A percentile compares a stretch with the other conserved stretches of the same genome.
These are phyloP conservation scores for Allolobophora icterica DNA, from an alignment of 2,888 invertebrate species.

Conservation along the genomic window DNA sequence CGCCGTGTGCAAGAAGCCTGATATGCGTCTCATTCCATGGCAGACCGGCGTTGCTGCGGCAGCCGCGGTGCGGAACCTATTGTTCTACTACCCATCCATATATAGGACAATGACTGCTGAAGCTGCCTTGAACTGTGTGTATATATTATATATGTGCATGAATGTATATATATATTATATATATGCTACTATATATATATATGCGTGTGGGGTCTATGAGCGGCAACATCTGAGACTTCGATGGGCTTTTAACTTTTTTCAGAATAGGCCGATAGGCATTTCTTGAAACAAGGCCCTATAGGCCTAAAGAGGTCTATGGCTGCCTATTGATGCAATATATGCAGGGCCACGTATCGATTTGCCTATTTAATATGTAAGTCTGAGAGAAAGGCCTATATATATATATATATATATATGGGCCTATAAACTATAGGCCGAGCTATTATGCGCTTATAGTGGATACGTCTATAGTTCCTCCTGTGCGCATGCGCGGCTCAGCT, in stretches of 20 bases:
- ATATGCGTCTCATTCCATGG: neutral
- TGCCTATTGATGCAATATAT: neutral
- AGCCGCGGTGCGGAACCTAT: neutral
- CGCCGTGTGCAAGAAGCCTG: neutral
- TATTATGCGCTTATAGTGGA: neutral
- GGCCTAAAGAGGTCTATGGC: neutral
- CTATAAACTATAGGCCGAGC: neutral
- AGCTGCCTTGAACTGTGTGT: slow-evolving; percentile 17
- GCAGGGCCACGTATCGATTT: neutral
- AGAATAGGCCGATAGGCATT: neutral
- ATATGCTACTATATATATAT: neutral
- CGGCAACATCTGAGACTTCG: neutral
- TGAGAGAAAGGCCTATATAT: neutral
- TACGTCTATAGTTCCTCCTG: neutral
- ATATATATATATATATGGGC: neutral
- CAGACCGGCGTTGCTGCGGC: no score
- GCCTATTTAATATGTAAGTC: neutral
- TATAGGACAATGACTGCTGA: neutral
- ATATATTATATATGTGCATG: neutral
- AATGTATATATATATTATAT: no score
- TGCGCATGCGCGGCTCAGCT: neutral
- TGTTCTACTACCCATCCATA: slow-evolving; percentile 17
- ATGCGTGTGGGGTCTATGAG: neutral
- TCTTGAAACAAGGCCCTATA: neutral
- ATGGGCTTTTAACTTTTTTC: neutral